phyloP scores from a whole-genome alignment of 1,140 invertebrate species.

The Proctacanthus coquilletti region DNA sequence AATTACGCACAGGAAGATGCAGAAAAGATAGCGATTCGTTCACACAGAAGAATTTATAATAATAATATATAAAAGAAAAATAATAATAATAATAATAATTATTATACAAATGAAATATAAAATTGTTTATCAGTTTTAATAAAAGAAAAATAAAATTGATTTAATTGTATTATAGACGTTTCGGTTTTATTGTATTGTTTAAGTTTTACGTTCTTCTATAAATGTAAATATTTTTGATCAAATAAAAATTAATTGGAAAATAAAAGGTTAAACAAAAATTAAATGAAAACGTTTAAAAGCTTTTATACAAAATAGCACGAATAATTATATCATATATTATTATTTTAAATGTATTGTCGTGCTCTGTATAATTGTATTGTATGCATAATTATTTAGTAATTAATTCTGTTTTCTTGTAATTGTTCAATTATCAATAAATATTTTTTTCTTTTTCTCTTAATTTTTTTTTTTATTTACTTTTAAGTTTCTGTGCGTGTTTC shows the following conservation, averaged over 20 bases:
- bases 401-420: too few species aligned
- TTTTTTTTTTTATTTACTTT: background rate
- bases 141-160: too few species aligned
- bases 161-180: too few species aligned
- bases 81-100: too few species aligned
- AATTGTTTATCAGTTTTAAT: too few species aligned
- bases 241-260: background rate
- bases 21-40: too few species aligned
- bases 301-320: background rate
- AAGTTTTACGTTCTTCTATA: too few species aligned
- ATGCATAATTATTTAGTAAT: background rate
- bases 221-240: background rate
- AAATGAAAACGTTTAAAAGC: conserved; percentile 1
- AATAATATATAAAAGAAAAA: too few species aligned
- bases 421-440: background rate
- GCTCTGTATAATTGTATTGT: background rate
- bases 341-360: background rate
- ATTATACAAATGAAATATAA: too few species aligned
- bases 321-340: background rate
- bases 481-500: background rate
- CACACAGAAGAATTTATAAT: too few species aligned
- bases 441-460: background rate
- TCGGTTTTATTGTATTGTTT: too few species aligned
- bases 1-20: too few species aligned
- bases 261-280: conserved; percentile 1